Evolutionary conservation across 2,888 invertebrate genomes (phyloP).

Genomic region (Scaptomyza cyrtandrae): DNA sequence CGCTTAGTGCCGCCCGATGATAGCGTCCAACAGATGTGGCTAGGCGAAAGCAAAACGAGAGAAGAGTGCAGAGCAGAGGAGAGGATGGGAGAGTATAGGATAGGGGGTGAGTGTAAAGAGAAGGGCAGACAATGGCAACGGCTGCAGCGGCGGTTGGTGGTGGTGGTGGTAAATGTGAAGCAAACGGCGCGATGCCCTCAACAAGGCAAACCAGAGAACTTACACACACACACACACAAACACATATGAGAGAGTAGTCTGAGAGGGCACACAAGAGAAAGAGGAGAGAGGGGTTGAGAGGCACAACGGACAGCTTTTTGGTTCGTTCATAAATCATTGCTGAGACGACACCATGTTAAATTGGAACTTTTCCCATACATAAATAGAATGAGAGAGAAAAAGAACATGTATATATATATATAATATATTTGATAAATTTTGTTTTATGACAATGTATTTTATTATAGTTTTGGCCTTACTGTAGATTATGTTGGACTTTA

Average conservation of each 20-base stretch:
- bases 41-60: not conserved
- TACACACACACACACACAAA: slow-evolving; percentile 31
- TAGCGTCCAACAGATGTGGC: slow-evolving; percentile 59
- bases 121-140: slow-evolving; percentile 63
- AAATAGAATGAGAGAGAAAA: slow-evolving; percentile 63
- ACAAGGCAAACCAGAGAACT: slow-evolving; percentile 43
- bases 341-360: slow-evolving; percentile 82
- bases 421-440: slow-evolving; percentile 3
- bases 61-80: not conserved
- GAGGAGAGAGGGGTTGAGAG: slow-evolving; percentile 14
- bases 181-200: slow-evolving; percentile 59
- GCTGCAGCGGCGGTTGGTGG: slow-evolving; percentile 6
- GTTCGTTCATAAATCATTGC: slow-evolving; percentile 75
- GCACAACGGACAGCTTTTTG: slow-evolving; percentile 60
- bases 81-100: not conserved
- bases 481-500: slow-evolving; percentile 12
- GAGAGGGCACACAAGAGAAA: slow-evolving; percentile 8
- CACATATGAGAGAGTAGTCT: slow-evolving; percentile 19
- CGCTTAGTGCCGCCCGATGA: slow-evolving; percentile 62
- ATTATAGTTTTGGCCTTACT: slow-evolving; percentile 10
- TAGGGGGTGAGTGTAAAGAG: not conserved
- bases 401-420: slow-evolving; percentile 20
- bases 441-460: slow-evolving; percentile 10
- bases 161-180: slow-evolving; percentile 68
- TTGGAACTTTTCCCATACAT: slow-evolving; percentile 81